phyloP scores from a whole-genome alignment of 2,113 vertebrate genomes.

The Trochalopteron elliotii region DNA sequence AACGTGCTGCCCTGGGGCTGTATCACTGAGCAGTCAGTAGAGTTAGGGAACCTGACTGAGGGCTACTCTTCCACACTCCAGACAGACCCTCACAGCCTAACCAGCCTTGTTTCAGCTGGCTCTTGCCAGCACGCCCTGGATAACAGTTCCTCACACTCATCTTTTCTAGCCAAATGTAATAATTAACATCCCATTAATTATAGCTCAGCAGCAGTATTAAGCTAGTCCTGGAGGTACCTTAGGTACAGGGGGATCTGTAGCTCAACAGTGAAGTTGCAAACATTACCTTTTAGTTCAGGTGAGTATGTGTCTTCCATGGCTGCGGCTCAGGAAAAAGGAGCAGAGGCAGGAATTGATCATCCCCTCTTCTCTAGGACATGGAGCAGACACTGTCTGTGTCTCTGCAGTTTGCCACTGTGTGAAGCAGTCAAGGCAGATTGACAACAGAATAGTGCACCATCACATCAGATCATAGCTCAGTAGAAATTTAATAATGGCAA shows the following conservation, averaged over 20 bases:
- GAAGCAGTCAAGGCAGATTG: neutral
- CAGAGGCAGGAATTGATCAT: neutral
- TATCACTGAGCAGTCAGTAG: neutral
- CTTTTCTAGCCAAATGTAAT: neutral
- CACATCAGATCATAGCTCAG: neutral
- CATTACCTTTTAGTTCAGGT: neutral
- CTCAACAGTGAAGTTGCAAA: neutral
- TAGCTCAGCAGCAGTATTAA: neutral
- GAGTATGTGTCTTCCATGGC: neutral
- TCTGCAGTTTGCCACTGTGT: neutral
- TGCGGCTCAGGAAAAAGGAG: neutral
- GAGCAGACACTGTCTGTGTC: neutral
- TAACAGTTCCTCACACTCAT: neutral
- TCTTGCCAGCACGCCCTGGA: neutral
- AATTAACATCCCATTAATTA: neutral
- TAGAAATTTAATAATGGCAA: neutral
- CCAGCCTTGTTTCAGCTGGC: neutral
- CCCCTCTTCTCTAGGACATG: neutral
- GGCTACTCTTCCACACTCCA: too few relatives aligned
- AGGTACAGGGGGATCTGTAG: neutral
- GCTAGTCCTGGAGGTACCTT: neutral
- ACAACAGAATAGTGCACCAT: neutral
- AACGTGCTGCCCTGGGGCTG: rapidly evolving
- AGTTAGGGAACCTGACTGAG: neutral
- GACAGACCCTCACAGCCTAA: neutral